Percentiles rank a stretch among this genome's conserved stretches.
Evolutionary conservation across 2,888 invertebrate genomes (phyloP).

Genomic region (Mythimna ferrago): DNA sequence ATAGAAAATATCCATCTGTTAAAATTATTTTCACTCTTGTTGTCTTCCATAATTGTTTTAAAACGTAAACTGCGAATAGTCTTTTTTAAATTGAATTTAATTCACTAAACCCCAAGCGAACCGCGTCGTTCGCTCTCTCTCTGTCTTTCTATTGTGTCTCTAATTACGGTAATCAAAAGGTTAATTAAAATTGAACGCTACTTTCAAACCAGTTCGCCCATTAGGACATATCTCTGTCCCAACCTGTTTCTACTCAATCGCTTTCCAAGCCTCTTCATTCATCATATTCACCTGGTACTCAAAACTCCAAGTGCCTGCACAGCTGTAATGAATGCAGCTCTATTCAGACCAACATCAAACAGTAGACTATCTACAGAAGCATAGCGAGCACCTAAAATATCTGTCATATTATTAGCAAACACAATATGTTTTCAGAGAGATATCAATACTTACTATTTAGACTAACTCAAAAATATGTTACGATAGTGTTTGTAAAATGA

Average conservation of each 20-base stretch:
- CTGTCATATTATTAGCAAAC: constrained; percentile 12
- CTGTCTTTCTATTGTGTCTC: too few species aligned
- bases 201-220: not conserved
- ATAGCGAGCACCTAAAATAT: constrained; percentile 32
- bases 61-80: too few species aligned
- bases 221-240: not conserved
- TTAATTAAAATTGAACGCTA: too few species aligned
- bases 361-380: constrained; percentile 37
- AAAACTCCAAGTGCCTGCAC: constrained; percentile 11
- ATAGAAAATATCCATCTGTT: too few species aligned
- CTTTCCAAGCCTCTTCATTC: constrained; percentile 18
- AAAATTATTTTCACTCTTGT: too few species aligned
- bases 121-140: too few species aligned
- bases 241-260: not conserved
- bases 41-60: too few species aligned
- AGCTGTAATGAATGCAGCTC: constrained; percentile 4
- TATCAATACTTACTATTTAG: not conserved
- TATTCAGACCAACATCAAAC: constrained; percentile 38
- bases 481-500: not conserved
- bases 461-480: not conserved
- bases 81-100: too few species aligned
- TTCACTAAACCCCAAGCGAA: too few species aligned
- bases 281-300: constrained; percentile 19
- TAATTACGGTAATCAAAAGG: too few species aligned
- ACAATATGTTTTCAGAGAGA: not conserved